Evolutionary conservation across 2,113 vertebrate species (phyloP).

Genomic region (Clarias gariepinus): DNA sequence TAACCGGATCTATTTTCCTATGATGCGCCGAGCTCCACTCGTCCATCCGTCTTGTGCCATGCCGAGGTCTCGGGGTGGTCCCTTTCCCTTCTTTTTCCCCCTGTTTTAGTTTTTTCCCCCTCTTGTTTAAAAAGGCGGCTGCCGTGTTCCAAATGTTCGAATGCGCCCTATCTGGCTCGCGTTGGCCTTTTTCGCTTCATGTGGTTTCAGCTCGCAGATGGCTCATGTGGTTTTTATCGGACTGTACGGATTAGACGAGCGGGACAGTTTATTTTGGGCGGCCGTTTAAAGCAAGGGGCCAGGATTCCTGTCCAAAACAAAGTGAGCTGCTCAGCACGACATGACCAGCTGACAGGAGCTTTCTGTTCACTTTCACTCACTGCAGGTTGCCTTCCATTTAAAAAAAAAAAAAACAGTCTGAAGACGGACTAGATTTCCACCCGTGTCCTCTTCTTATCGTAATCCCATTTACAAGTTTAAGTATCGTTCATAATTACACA

Average conservation of each 20-base stretch:
- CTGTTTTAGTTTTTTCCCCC: neutral
- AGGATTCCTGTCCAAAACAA: constrained; percentile 27
- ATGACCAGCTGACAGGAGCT: constrained; percentile 22
- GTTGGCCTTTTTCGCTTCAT: constrained; percentile 64
- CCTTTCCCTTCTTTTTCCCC: neutral
- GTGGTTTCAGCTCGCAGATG: constrained; percentile 63
- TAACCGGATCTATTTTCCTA: constrained; percentile 65
- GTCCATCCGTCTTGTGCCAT: constrained; percentile 67
- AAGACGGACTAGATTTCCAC: neutral
- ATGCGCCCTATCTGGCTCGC: constrained; percentile 67
- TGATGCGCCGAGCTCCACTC: constrained; percentile 56
- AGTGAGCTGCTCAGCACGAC: constrained; percentile 33
- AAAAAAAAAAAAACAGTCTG: neutral
- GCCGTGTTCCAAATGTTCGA: constrained; percentile 66
- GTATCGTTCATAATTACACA: neutral
- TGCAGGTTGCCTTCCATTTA: constrained; percentile 3
- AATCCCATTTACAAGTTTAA: neutral
- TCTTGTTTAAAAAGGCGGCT: constrained; percentile 62
- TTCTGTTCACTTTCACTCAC: constrained; percentile 25
- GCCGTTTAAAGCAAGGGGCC: constrained; percentile 38
- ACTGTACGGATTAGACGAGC: constrained; percentile 34
- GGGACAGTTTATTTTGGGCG: constrained; percentile 26
- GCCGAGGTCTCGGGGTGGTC: constrained; percentile 66
- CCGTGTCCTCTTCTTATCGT: neutral
- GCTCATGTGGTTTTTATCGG: constrained; percentile 68